Evolutionary conservation across 2,888 invertebrate species (phyloP).

Genomic region (Ennomos quercinarius): DNA sequence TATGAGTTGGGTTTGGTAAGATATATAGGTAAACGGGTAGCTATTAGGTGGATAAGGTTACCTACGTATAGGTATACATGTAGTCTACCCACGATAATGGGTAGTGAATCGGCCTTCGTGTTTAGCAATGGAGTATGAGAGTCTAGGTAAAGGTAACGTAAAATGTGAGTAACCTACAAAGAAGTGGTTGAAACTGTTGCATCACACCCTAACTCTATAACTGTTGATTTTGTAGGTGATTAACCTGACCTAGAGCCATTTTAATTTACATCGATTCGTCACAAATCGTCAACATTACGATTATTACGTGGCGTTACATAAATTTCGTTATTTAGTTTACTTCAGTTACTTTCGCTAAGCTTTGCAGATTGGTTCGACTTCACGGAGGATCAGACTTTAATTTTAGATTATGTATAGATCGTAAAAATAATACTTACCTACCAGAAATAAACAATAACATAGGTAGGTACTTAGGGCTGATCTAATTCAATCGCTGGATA

Average conservation of each 20-base stretch:
- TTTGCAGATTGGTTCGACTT: conserved; percentile 25
- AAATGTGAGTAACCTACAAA: neutral
- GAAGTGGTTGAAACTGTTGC: neutral
- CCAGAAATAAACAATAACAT: neutral
- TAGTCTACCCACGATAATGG: no score
- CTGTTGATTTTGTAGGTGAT: conserved; percentile 15
- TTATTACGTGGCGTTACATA: conserved; percentile 23
- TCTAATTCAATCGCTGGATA: no score
- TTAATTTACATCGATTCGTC: conserved; percentile 29
- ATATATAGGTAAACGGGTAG: no score
- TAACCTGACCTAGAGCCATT: conserved; percentile 27
- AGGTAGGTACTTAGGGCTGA: neutral
- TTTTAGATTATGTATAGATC: conserved; percentile 10
- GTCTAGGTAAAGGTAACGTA: neutral
- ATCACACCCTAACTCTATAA: conserved; percentile 1
- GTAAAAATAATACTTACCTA: conserved; percentile 1
- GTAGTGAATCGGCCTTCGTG: no score
- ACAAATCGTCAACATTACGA: conserved; percentile 15
- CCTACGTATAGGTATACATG: no score
- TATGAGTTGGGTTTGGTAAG: no score
- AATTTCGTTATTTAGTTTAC: conserved; percentile 7
- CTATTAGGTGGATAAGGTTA: no score
- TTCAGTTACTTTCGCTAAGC: conserved; percentile 18
- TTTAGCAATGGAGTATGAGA: no score
- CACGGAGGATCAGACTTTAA: conserved; percentile 19